Evolutionary conservation across 2,888 invertebrate genomes (phyloP).

Genomic region (Lampropteryx suffumata): DNA sequence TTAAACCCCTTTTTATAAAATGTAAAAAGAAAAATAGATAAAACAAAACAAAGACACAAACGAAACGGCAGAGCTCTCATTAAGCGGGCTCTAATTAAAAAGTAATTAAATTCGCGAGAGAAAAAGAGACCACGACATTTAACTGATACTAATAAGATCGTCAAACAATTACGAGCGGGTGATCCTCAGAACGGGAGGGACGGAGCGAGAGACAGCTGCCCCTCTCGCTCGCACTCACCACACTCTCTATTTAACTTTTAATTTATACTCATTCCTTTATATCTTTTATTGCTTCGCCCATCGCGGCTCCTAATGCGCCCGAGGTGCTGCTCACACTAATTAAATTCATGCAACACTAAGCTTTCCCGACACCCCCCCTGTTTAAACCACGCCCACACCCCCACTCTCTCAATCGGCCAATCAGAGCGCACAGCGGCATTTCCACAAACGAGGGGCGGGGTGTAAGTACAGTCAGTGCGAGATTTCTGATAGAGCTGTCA

Average conservation of each 20-base stretch:
- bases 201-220: slow-evolving; percentile 28
- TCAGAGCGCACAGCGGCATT: slow-evolving; percentile 42
- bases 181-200: slow-evolving; percentile 54
- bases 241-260: slow-evolving; percentile 82
- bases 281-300: slow-evolving; percentile 83
- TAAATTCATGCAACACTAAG: slow-evolving; percentile 83
- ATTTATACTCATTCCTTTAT: slow-evolving; percentile 84
- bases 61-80: slow-evolving; percentile 70
- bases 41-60: slow-evolving; percentile 51
- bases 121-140: slow-evolving; percentile 80
- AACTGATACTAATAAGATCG: slow-evolving; percentile 84
- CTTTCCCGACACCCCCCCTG: slow-evolving; percentile 50
- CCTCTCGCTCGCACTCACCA: slow-evolving; percentile 55
- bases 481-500: slow-evolving; percentile 81
- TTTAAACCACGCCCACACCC: slow-evolving; percentile 48
- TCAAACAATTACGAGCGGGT: slow-evolving; percentile 80
- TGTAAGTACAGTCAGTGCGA: slow-evolving; percentile 63
- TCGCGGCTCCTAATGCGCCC: slow-evolving; percentile 82
- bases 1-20: no score
- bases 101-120: slow-evolving; percentile 80
- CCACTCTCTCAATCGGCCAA: slow-evolving; percentile 46
- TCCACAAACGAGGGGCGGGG: slow-evolving; percentile 42
- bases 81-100: slow-evolving; percentile 77
- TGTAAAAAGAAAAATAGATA: slow-evolving; percentile 39
- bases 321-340: slow-evolving; percentile 82